phyloP scores from a whole-genome alignment of 2,797 vertebrate species.

The Xiphophorus birchmanni region DNA sequence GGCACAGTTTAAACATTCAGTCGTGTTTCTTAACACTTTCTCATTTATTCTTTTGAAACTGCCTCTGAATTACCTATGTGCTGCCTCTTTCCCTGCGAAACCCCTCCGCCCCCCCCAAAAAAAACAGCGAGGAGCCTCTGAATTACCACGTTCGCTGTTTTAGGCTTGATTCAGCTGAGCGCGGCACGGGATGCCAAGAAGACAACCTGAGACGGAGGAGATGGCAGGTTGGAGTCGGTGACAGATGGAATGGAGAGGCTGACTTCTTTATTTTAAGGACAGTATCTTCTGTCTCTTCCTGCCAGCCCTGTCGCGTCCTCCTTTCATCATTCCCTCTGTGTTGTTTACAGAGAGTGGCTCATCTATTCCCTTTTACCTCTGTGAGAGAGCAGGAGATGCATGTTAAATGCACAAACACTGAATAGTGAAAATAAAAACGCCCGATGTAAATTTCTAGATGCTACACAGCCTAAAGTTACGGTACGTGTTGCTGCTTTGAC shows the following conservation, averaged over 20 bases:
- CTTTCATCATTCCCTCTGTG: conserved; percentile 29
- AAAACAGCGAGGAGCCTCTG: background rate
- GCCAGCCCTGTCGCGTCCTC: conserved; percentile 55
- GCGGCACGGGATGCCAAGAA: conserved; percentile 62
- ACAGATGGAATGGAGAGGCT: conserved; percentile 72
- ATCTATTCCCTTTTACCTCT: conserved; percentile 9
- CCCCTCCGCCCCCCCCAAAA: no score
- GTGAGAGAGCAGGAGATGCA: conserved; percentile 32
- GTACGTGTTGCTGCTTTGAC: background rate
- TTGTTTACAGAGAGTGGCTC: conserved; percentile 13
- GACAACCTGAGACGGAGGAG: conserved; percentile 58
- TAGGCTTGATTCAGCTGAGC: conserved; percentile 61
- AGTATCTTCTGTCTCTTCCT: conserved; percentile 66
- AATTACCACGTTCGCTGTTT: conserved; percentile 65
- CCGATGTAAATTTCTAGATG: conserved; percentile 11
- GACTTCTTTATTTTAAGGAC: conserved; percentile 71
- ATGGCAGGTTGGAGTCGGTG: conserved; percentile 57
- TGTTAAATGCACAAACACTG: conserved; percentile 30
- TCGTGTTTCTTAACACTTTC: conserved; percentile 19
- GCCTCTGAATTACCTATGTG: conserved; percentile 5
- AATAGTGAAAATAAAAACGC: conserved; percentile 24
- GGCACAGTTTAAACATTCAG: conserved; percentile 1
- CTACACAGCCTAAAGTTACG: background rate
- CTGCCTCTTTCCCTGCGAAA: conserved; percentile 17
- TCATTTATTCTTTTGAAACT: conserved; percentile 47